A percentile compares a stretch with the other conserved stretches of the same genome.
These are phyloP conservation scores for Meloidogyne chitwoodi DNA, from an alignment of 1,140 invertebrate species.

Conservation along the genomic window DNA sequence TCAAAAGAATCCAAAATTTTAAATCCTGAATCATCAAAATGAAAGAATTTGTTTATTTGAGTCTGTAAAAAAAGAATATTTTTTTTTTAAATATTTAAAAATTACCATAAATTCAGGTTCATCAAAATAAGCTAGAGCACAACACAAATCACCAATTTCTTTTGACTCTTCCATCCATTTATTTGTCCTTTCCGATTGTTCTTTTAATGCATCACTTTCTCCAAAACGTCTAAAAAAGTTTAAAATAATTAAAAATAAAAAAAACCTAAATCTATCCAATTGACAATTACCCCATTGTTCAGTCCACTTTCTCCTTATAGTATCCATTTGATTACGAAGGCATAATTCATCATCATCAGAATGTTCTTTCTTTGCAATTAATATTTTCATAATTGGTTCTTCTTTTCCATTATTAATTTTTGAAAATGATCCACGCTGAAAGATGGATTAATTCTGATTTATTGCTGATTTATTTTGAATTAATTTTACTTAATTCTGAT, in stretches of 20 bases:
- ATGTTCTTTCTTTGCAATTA: slow-evolving; percentile 40
- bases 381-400: slow-evolving; percentile 21
- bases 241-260: neutral
- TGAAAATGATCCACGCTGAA: neutral
- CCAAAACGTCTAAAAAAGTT: slow-evolving; percentile 27
- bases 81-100: neutral
- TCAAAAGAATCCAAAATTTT: slow-evolving; percentile 26
- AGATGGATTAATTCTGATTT: neutral
- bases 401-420: neutral
- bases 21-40: slow-evolving; percentile 8
- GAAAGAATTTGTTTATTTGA: slow-evolving; percentile 11
- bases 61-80: neutral
- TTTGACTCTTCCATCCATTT: slow-evolving; percentile 27
- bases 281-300: slow-evolving; percentile 24
- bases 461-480: too few species aligned
- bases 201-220: slow-evolving; percentile 33
- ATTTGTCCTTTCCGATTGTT: slow-evolving; percentile 29
- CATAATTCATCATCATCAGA: slow-evolving; percentile 12
- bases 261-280: slow-evolving; percentile 28
- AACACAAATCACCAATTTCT: slow-evolving; percentile 17
- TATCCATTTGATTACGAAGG: slow-evolving; percentile 22
- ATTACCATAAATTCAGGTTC: slow-evolving; percentile 35
- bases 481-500: neutral
- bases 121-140: slow-evolving; percentile 33
- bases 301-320: slow-evolving; percentile 27